Conservation (phyloP, 2,797 vertebrate species). For the Poecile montanus region DNA sequence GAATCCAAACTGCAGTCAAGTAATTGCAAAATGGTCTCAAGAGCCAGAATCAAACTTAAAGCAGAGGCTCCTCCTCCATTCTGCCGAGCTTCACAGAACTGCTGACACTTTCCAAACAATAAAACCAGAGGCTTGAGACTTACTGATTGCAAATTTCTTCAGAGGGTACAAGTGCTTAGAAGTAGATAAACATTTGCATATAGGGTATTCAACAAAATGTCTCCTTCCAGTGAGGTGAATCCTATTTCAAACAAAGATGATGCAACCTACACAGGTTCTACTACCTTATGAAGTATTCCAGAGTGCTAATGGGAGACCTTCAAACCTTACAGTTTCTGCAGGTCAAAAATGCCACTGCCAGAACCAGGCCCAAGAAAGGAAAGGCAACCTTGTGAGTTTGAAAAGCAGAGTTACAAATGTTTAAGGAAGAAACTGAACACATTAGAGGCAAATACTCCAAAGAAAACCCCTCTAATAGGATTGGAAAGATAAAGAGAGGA, state of each 20-base stretch:
- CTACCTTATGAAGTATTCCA: neutral
- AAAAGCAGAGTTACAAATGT: neutral
- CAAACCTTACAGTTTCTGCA: neutral
- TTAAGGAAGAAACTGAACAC: neutral
- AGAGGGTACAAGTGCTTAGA: neutral
- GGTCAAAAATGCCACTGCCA: neutral
- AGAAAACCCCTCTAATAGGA: neutral
- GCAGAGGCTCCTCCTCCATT: neutral
- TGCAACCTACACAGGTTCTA: neutral
- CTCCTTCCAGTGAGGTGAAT: neutral
- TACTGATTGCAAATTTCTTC: neutral
- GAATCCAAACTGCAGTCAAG: neutral
- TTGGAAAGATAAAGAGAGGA: conserved; percentile 12
- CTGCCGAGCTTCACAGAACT: neutral
- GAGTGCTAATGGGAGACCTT: neutral
- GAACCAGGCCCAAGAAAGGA: neutral
- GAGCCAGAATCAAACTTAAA: neutral
- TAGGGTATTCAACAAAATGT: neutral
- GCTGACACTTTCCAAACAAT: neutral
- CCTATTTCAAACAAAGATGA: neutral
- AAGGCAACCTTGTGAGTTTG: neutral
- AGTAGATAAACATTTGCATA: neutral
- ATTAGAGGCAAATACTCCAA: neutral
- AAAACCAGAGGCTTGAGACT: neutral
- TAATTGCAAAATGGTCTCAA: neutral